Evolutionary conservation across 2,797 vertebrate genomes (phyloP), one percentile per base, ranked within the genome.

Genomic region (Rhinichthys osculus): DNA sequence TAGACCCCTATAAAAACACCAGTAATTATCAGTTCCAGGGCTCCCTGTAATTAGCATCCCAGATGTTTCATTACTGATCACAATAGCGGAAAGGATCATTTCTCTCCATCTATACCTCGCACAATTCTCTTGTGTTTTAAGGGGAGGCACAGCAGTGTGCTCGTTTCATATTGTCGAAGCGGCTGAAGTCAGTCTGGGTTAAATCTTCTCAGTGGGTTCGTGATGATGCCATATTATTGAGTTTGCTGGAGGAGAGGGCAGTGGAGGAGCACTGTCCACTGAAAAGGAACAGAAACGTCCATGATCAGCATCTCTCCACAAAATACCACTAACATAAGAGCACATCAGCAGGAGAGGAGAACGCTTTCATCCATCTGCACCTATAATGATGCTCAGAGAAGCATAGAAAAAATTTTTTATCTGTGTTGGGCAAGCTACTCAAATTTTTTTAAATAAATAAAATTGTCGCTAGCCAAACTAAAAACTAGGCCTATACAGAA

Each of bases 11-110:
- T 81, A 89, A 85, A 74, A 86, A 81, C 74, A 76, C 54, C 73
- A 66, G 87, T 86, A 86, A 89, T 89, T 88, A 89, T 82, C 87
- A 80, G 87, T 88, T 89, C 77, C 74, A 72, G 83, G 83, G 64
- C 74, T 85, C 77, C 67, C 72, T 23, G 62, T 86, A 88, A 88
- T 90, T 89, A 84, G 71, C 70, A 83, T 78, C 79, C 74, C 83
- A 81, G 72, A 78, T 85, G 84, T 87, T 86, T 88, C 79, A 87
- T 88, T 83, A 86, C 70, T 69, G 79, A 40, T 84, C 86, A 77
- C 79, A 74, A 74, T 77, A 78, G 59, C 72, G 38, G 38, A 62
- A 73, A 86, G 70, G 44, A 88, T 81, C 59, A n/a, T 81, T 82
- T 84, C 80, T 79, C 84, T 87, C 52, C 77, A 30, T 85, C 82